Evolutionary conservation across 2,888 invertebrate genomes (phyloP).

Genomic region (Ephialtes manifestator): DNA sequence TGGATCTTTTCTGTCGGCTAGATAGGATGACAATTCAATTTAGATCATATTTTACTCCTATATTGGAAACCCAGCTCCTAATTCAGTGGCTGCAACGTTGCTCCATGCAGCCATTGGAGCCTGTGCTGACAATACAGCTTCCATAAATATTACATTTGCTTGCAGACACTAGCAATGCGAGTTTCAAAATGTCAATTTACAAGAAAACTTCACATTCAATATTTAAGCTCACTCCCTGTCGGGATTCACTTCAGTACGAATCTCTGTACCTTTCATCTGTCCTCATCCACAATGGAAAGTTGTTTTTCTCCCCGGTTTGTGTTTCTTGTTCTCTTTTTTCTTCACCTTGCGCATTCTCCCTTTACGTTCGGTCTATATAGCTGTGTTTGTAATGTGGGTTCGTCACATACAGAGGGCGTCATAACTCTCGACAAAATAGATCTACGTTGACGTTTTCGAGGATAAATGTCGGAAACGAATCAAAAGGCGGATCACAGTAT

Average conservation of each 20-base stretch:
- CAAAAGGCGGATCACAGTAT: conserved; percentile 63
- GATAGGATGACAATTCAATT: neutral
- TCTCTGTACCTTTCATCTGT: neutral
- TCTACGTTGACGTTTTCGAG: conserved; percentile 1
- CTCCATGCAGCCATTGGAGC: neutral
- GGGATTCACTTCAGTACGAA: conserved; percentile 1
- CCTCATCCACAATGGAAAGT: neutral
- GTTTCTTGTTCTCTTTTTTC: neutral
- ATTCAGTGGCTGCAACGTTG: neutral
- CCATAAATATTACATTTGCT: neutral
- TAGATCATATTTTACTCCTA: neutral
- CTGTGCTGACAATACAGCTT: neutral
- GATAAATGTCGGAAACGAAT: conserved; percentile 39
- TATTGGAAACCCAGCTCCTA: neutral
- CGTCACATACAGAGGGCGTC: neutral
- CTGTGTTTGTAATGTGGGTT: neutral
- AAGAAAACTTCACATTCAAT: neutral
- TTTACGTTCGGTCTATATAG: neutral
- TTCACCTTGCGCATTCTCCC: neutral
- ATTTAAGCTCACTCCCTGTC: neutral
- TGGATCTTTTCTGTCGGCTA: too few species aligned
- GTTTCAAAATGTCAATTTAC: neutral
- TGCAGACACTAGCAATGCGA: neutral
- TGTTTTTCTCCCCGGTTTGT: neutral
- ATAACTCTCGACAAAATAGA: neutral